Conservation (phyloP, 2,888 invertebrate genomes). For the Acleris laterana region DNA sequence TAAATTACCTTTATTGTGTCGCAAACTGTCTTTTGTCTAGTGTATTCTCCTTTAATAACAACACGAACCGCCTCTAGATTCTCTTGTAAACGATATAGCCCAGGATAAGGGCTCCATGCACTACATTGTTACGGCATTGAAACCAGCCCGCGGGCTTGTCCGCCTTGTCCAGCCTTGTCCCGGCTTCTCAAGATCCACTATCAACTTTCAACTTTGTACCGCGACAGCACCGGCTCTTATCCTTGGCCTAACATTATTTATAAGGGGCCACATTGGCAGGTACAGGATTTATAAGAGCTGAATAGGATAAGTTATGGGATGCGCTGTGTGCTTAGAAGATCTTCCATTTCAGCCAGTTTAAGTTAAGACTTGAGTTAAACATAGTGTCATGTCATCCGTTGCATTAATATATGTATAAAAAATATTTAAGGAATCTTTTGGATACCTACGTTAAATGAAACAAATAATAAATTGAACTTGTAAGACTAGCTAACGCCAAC, state of each 20-base stretch:
- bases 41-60: slow-evolving; percentile 19
- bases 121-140: slow-evolving; percentile 35
- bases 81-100: slow-evolving; percentile 24
- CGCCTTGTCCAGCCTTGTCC: slow-evolving; percentile 51
- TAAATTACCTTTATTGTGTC: neutral
- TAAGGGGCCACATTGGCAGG: slow-evolving; percentile 53
- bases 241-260: slow-evolving; percentile 66
- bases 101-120: slow-evolving; percentile 28
- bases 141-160: slow-evolving; percentile 26
- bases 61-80: slow-evolving; percentile 23
- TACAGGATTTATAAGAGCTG: slow-evolving; percentile 55
- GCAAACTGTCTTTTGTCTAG: neutral
- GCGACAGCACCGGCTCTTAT: slow-evolving; percentile 65
- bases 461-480: neutral
- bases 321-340: slow-evolving; percentile 17
- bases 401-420: neutral
- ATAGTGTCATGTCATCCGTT: neutral
- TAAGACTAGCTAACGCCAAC: neutral
- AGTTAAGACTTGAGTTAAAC: neutral
- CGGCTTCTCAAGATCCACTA: slow-evolving; percentile 70
- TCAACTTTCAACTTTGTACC: slow-evolving; percentile 76
- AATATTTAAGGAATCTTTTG: neutral
- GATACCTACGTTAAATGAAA: neutral
- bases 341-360: neutral
- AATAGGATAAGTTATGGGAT: slow-evolving; percentile 36